Base-by-base conservation (phyloP, 1,140 invertebrate species). In the Drosophila guanche region DNA sequence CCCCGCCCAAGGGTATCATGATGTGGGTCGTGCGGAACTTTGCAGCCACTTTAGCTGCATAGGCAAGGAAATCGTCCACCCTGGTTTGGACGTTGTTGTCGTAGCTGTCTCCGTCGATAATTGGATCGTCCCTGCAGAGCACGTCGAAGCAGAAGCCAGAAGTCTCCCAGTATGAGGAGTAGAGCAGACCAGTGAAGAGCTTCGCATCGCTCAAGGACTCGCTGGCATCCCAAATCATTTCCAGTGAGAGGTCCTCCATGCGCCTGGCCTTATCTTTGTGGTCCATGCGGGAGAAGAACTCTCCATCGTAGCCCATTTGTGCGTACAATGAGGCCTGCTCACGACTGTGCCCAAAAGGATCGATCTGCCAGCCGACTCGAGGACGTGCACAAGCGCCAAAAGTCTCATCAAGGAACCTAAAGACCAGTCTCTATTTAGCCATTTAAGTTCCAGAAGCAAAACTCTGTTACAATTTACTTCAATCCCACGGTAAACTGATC, bases 401-500 rank as follows among this genome's bases (percentile, higher is more conserved):
- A 0, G 95, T 96, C 14, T 97, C 95, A 68, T 97, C 95, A 1
- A 98, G 90, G 52, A 95, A 46, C 33, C 80, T 84, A 33, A 33
- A 33, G 8, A 33, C 4, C 29, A 33, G 29, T 33, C 29, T 27
- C 4, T 3, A 4, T 33, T 10, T 33, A 33, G 29, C 29, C 7
- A 33, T 3, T 3, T 8, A 8, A 33, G 2, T 3, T 8, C 29
- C 7, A 33, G 3, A 0, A 4, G 16, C 1, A 16, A 0, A 37
- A 6, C 3, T 3, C 0, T 0, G 3, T 1, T 0, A 16, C 3
- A 2, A 75, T 93, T 90, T 85, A 96, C 95, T 94, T 94, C 47
- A 96, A 92, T n/a, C 95, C 95, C 93, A 94, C 95, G 3, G 95
- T 94, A 88, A 98, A 98, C 91, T 99, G 98, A 92, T 99, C 98